A percentile compares a stretch with the other conserved stretches of the same genome.
These are phyloP conservation scores for Drosophila borealis DNA, from an alignment of 2,888 invertebrate species.

Conservation along the genomic window DNA sequence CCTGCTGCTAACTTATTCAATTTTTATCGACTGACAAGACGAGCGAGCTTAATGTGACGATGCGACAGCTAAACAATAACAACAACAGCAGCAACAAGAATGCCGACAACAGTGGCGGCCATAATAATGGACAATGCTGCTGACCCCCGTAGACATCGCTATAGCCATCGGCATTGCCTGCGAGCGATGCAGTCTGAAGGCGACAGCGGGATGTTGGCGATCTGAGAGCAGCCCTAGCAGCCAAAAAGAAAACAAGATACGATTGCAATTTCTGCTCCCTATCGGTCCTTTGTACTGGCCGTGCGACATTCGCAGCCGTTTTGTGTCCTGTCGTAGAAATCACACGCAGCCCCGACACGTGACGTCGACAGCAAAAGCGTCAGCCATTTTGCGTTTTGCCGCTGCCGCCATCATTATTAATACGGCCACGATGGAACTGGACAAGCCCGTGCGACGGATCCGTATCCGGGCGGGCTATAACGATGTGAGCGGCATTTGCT, in stretches of 20 bases:
- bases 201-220: constrained; percentile 34
- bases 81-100: constrained; percentile 23
- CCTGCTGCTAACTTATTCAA: constrained; percentile 62
- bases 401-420: constrained; percentile 72
- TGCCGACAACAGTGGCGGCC: constrained; percentile 10
- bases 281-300: constrained; percentile 10
- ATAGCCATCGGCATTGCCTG: constrained; percentile 3
- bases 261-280: constrained; percentile 20
- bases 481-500: constrained; percentile 51
- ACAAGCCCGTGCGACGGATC: constrained; percentile 3
- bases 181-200: constrained; percentile 42
- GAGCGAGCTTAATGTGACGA: constrained; percentile 63
- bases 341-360: constrained; percentile 73
- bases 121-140: constrained; percentile 38
- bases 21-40: constrained; percentile 68
- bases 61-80: constrained; percentile 48
- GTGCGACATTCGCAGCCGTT: constrained; percentile 43
- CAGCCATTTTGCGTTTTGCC: constrained; percentile 74
- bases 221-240: constrained; percentile 11
- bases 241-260: constrained; percentile 12
- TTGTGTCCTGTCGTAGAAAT: constrained; percentile 62
- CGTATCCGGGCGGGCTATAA: constrained; percentile 16
- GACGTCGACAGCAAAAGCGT: constrained; percentile 48
- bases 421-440: constrained; percentile 44
- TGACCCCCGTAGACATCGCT: constrained; percentile 15